Percentiles rank a stretch among this genome's conserved stretches.
Evolutionary conservation across 2,113 vertebrate species (phyloP).

Genomic region (Pleuronectes platessa): DNA sequence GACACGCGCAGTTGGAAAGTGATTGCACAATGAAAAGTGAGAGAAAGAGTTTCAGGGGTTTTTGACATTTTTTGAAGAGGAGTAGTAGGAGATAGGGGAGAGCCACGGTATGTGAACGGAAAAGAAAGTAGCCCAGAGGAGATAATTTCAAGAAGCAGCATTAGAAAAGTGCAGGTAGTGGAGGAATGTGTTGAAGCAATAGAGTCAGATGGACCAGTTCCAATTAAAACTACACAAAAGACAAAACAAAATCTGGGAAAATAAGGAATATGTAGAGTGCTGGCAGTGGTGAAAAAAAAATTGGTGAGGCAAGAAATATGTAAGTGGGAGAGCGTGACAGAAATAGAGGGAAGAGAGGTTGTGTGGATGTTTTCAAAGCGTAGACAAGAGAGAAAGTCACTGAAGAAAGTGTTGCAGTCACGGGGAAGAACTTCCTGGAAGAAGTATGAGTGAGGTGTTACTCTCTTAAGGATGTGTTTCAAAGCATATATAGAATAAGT

Average conservation of each 20-base stretch:
- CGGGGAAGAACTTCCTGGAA: neutral
- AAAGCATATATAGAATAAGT: too few relatives aligned
- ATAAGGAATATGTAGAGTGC: constrained; percentile 14
- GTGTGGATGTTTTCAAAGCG: constrained; percentile 15
- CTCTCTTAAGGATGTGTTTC: too few relatives aligned
- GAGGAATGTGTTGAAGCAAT: constrained; percentile 26
- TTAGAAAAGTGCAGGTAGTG: constrained; percentile 27
- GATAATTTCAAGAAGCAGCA: constrained; percentile 28
- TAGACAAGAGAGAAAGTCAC: constrained; percentile 2
- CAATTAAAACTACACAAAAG: constrained; percentile 11
- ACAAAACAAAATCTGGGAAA: neutral
- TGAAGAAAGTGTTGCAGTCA: neutral
- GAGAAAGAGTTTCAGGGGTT: constrained; percentile 11
- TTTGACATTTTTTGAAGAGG: neutral
- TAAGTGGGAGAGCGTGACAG: neutral
- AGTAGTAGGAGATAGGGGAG: constrained; percentile 25
- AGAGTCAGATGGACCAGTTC: constrained; percentile 3
- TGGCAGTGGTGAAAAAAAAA: constrained; percentile 10
- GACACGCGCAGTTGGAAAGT: neutral
- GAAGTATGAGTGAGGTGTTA: neutral
- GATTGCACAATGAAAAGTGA: constrained; percentile 2
- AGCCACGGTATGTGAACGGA: constrained; percentile 16
- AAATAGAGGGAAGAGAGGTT: constrained; percentile 6
- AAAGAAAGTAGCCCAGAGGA: constrained; percentile 56
- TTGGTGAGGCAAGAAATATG: neutral